Base-by-base conservation (phyloP, 2,888 invertebrate genomes). In the Ophion slaviceki region DNA sequence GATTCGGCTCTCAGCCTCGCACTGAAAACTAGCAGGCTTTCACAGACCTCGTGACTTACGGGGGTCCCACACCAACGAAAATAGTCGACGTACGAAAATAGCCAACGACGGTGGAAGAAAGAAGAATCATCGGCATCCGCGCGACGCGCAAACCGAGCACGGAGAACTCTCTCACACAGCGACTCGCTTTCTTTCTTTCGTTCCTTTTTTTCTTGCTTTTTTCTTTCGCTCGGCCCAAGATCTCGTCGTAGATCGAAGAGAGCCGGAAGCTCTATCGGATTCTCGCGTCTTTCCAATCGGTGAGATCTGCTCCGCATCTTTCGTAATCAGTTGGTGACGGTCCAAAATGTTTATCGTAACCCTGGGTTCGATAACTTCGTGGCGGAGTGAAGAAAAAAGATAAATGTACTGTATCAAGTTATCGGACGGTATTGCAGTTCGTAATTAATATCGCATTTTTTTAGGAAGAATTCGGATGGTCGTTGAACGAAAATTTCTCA, bases 1-100 rank as follows among this genome's bases (percentile, higher is more conserved):
- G 91, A 91, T 92, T 91, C 92, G 92, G 90, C 91, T 89, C 91
- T 88, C 90, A 88, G 90, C 90, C 91, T 90, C 89, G 91, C 89
- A 92, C 93, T 92, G 92, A 92, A 86, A 91, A 92, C 88, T 90
- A 88, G 64, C 61, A 59, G 64, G 68, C 68, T 79, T 71, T 64
- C 70, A 70, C 78, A 81, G 92, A 92, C 91, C 89, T 91, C 91
- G 90, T 92, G 91, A 92, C 92, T 90, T 81, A 89, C 90, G 91
- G 88, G 88, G 80, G 84, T 78, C 82, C 59, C 71, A 78, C 70
- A 77, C 64, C 82, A 76, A 88, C 87, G 86, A 88, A 88, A 88
- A 87, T 88, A 87, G 79, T 79, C 79, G 79, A 82, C 90, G 90
- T 91, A 88, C 88, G 84, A 88, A 88, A 88, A 88, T 88, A 87